Evolutionary conservation across 2,113 vertebrate genomes (phyloP).

Genomic region (Piliocolobus tephrosceles): DNA sequence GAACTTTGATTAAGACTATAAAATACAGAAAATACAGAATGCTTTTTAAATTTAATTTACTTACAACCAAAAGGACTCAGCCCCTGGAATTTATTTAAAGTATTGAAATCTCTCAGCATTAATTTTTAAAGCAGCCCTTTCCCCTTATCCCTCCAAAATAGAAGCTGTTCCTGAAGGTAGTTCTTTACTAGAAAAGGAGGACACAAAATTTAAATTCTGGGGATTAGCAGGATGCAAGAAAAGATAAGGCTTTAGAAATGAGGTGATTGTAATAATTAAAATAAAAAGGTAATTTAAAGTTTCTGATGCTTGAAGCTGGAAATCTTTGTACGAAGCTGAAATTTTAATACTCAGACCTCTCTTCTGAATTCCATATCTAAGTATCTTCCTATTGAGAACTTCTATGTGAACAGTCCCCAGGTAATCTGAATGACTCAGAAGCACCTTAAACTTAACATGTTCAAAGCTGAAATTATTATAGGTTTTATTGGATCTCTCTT

Average conservation of each 20-base stretch:
- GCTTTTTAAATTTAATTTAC: background rate
- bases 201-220: background rate
- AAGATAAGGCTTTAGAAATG: background rate
- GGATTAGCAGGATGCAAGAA: background rate
- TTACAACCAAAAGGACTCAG: background rate
- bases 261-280: constrained; percentile 34
- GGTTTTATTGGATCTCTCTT: background rate
- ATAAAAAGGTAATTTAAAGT: constrained; percentile 32
- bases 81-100: background rate
- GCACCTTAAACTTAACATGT: background rate
- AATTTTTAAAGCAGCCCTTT: background rate
- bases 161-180: background rate
- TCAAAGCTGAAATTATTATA: background rate
- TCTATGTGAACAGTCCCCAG: background rate
- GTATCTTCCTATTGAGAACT: background rate
- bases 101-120: background rate
- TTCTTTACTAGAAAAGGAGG: background rate
- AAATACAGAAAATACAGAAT: background rate
- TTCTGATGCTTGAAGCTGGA: background rate
- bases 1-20: background rate
- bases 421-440: background rate
- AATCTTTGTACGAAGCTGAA: background rate
- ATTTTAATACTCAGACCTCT: background rate
- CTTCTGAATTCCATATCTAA: background rate
- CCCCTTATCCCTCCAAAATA: background rate